Percentiles rank a stretch among this genome's conserved stretches.
Conservation (phyloP, 2,113 vertebrate species). For the Protobothrops flavoviridis region DNA sequence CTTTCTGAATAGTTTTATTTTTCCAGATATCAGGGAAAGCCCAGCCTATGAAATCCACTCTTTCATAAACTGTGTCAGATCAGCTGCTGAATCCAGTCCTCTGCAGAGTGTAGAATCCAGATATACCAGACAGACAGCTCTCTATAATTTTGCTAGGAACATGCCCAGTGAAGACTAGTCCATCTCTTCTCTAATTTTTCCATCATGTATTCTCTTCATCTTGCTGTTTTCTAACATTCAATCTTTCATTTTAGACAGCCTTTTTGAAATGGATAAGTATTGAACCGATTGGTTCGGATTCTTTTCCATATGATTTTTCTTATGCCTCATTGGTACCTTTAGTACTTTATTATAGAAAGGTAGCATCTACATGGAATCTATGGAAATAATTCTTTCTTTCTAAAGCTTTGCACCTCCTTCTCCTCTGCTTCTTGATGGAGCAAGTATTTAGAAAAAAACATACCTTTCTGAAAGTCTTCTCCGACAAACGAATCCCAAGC, state of each 20-base stretch:
- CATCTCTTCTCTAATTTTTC: not conserved
- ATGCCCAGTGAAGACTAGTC: not conserved
- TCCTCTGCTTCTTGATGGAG: not conserved
- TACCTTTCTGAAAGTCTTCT: not conserved
- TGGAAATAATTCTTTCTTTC: not conserved
- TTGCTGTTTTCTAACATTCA: not conserved
- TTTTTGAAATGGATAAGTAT: not conserved
- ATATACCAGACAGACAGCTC: not conserved
- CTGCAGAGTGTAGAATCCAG: not conserved
- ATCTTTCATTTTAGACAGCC: not conserved
- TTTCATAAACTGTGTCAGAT: not conserved
- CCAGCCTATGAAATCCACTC: not conserved
- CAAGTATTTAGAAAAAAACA: not conserved
- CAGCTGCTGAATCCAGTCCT: not conserved
- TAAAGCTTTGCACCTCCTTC: not conserved
- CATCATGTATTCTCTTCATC: not conserved
- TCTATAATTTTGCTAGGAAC: not conserved
- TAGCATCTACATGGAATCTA: not conserved
- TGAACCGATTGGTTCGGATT: not conserved
- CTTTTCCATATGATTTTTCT: not conserved
- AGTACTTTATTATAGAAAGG: not conserved
- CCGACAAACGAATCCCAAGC: not conserved
- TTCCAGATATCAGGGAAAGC: not conserved
- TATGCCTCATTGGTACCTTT: not conserved
- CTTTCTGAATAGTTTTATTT: not conserved